Evolutionary conservation across 2,797 vertebrate genomes (phyloP).

Genomic region (Hippoglossus hippoglossus): DNA sequence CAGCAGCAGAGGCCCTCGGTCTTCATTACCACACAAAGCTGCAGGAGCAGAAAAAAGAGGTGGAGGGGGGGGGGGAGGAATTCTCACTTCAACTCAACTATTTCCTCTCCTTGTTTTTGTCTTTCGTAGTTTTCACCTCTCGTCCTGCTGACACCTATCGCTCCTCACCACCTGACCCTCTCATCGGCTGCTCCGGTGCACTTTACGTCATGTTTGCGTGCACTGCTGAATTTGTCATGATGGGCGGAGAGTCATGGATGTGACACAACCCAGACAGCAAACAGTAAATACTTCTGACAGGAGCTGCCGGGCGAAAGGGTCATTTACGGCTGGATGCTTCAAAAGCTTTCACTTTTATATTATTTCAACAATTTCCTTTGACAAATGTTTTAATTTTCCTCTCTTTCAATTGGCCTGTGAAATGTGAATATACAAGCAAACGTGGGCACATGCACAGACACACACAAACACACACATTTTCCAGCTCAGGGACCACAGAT

Average conservation of each 20-base stretch:
- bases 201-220: conserved; percentile 58
- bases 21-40: conserved; percentile 29
- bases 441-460: too few species aligned
- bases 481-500: too few species aligned
- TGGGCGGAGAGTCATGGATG: conserved; percentile 49
- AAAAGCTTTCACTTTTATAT: conserved; percentile 25
- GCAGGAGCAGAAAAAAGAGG: conserved; percentile 22
- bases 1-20: conserved; percentile 19
- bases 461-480: too few species aligned
- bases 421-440: too few species aligned
- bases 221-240: conserved; percentile 60
- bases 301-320: conserved; percentile 43
- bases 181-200: conserved; percentile 35
- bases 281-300: conserved; percentile 68
- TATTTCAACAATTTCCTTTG: background rate
- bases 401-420: too few species aligned
- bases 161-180: conserved; percentile 5
- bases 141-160: background rate
- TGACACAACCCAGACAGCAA: conserved; percentile 44
- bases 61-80: background rate
- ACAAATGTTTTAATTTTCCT: too few species aligned
- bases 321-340: conserved; percentile 39
- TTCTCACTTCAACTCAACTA: conserved; percentile 13
- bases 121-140: background rate
- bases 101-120: conserved; percentile 1